These are phyloP conservation scores for Trichomycterus rosablanca DNA, from an alignment of 2,113 vertebrate genomes.

Conservation along the genomic window DNA sequence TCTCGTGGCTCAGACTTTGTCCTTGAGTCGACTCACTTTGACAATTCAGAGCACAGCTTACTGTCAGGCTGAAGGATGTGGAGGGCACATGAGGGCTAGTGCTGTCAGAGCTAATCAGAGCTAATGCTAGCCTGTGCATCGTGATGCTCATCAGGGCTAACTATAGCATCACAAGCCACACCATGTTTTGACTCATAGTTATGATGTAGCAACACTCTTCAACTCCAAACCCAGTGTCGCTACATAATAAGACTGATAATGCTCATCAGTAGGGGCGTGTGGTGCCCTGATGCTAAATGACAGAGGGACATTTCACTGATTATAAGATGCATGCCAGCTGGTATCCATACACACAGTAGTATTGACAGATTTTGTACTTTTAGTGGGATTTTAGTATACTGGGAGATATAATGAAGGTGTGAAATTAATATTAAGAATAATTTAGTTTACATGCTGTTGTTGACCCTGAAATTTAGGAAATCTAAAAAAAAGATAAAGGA, in stretches of 20 bases:
- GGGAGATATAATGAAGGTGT: too few species aligned
- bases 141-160: conserved; percentile 20
- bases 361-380: too few species aligned
- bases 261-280: conserved; percentile 4
- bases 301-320: too few species aligned
- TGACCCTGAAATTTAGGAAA: too few species aligned
- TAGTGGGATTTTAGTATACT: too few species aligned
- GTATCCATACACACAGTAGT: too few species aligned
- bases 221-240: conserved; percentile 6
- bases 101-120: conserved; percentile 34
- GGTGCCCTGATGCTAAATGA: not conserved
- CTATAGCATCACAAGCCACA: conserved; percentile 20
- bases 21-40: conserved; percentile 26
- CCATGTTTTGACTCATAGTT: conserved; percentile 17
- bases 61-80: conserved; percentile 1
- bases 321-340: too few species aligned
- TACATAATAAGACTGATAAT: conserved; percentile 17
- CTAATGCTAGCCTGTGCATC: conserved; percentile 15
- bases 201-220: conserved; percentile 13
- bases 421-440: too few species aligned
- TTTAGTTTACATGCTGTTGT: too few species aligned
- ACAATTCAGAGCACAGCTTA: conserved; percentile 6
- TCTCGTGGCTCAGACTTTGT: conserved; percentile 10
- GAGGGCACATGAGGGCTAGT: conserved; percentile 8
- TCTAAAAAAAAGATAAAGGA: too few species aligned